Evolutionary conservation across 2,888 invertebrate genomes (phyloP), one percentile per base, ranked within the genome.

Genomic region (Aquatica leii): DNA sequence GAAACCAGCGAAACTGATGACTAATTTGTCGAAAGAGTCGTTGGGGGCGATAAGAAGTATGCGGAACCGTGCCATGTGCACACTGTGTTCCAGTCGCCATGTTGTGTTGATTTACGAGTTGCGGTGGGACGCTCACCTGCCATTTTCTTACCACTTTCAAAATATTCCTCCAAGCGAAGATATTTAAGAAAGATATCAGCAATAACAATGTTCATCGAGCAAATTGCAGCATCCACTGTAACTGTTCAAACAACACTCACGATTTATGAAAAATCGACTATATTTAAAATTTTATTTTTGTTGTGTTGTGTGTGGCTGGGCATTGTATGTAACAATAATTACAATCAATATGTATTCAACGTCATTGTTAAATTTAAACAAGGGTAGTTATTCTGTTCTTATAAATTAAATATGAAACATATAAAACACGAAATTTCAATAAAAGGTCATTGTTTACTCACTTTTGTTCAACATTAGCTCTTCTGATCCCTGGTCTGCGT

Each of bases 11-110:
- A 77, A 77, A 76, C 78, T 78, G 78, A 78, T 78, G 78, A 78
- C 77, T 78, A 79, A 79, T 79, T 79, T 79, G 78, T 78, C 77
- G 77, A 78, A 78, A 78, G 74, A 77, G 75, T 74, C 74, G 73
- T 73, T 69, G 71, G 71, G 69, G 69, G 71, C 72, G 75, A 74
- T 73, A 74, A 74, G 74, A 73, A 73, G 69, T 68, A 69, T 65
- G 69, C 68, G 63, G 70, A 71, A 71, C 71, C 64, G 71, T 72
- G 73, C 72, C 71, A 71, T 73, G 71, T 72, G 73, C 73, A 71
- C 62, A 63, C 69, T 69, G 73, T 67, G 70, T 66, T 63, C 61
- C 62, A 65, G 68, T 66, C 71, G 71, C 73, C 71, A 71, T 69
- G 71, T 70, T 69, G 70, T 65, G 62, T 70, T 73, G 72, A 72